A percentile compares a stretch with the other conserved stretches of the same genome.
Evolutionary conservation across 2,797 vertebrate genomes (phyloP).

Genomic region (Gobio occitaniae): DNA sequence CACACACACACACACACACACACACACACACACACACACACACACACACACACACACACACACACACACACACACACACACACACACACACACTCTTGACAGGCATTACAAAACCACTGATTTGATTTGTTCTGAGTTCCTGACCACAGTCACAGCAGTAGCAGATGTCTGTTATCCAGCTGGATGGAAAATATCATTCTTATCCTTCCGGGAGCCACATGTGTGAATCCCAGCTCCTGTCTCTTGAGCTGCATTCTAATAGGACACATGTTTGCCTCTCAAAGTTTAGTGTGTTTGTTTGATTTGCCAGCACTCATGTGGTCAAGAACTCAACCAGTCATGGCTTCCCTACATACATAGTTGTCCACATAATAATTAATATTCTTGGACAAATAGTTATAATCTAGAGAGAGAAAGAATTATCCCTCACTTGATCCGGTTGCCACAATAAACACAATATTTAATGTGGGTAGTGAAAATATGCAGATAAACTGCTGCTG

Average conservation of each 20-base stretch:
- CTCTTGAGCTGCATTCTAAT: slow-evolving; percentile 57
- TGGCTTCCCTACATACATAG: slow-evolving; percentile 61
- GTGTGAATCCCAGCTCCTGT: slow-evolving; percentile 61
- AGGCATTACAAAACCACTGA: slow-evolving; percentile 32
- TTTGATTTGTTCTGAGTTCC: slow-evolving; percentile 35
- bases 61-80: background rate
- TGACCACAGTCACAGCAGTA: slow-evolving; percentile 42
- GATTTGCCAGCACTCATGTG: slow-evolving; percentile 60
- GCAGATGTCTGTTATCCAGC: slow-evolving; percentile 55
- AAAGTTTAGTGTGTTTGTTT: slow-evolving; percentile 30
- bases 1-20: background rate
- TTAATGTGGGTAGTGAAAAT: background rate
- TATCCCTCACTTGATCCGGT: background rate
- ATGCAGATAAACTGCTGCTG: background rate
- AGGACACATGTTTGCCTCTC: slow-evolving; percentile 16
- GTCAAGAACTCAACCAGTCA: slow-evolving; percentile 36
- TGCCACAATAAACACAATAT: background rate
- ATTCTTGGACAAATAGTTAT: slow-evolving; percentile 66
- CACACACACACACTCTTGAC: background rate
- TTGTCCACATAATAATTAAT: slow-evolving; percentile 58
- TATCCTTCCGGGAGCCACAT: slow-evolving; percentile 58
- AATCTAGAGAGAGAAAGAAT: background rate
- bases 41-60: no score
- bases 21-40: no score
- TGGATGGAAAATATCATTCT: slow-evolving; percentile 55